Evolutionary conservation across 2,888 invertebrate genomes (phyloP).

Genomic region (Campoplex nolae): DNA sequence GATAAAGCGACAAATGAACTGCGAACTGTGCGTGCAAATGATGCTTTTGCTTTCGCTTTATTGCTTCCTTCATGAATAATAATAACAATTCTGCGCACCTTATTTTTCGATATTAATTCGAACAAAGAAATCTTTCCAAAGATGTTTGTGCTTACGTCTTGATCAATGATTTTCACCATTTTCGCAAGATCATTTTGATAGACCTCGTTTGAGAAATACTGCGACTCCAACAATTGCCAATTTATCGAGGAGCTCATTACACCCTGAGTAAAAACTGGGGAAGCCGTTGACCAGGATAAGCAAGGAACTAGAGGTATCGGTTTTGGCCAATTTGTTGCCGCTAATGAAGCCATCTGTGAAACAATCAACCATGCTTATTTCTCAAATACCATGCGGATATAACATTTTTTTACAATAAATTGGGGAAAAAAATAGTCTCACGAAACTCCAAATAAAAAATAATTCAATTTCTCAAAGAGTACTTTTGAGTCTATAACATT

Average conservation of each 20-base stretch:
- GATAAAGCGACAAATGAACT: slow-evolving; percentile 16
- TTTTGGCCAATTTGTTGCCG: slow-evolving; percentile 98
- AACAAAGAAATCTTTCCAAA: slow-evolving; percentile 42
- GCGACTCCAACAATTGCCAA: slow-evolving; percentile 95
- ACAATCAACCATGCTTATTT: slow-evolving; percentile 48
- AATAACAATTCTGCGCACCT: slow-evolving; percentile 23
- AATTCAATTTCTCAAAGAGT: background rate
- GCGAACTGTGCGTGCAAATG: slow-evolving; percentile 36
- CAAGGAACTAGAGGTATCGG: slow-evolving; percentile 97
- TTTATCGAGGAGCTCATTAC: slow-evolving; percentile 98
- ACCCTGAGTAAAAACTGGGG: slow-evolving; percentile 97
- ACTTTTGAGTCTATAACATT: background rate
- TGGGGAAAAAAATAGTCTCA: background rate
- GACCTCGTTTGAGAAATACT: slow-evolving; percentile 92
- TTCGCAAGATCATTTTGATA: slow-evolving; percentile 94
- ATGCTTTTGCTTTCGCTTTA: slow-evolving; percentile 14
- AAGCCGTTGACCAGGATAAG: slow-evolving; percentile 98
- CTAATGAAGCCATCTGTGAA: slow-evolving; percentile 97
- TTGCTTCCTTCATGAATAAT: background rate
- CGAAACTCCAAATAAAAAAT: background rate
- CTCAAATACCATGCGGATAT: background rate
- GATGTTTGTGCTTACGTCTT: slow-evolving; percentile 84
- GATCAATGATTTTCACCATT: slow-evolving; percentile 93
- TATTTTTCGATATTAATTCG: slow-evolving; percentile 43
- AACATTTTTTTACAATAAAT: background rate